phyloP scores from a whole-genome alignment of 2,888 invertebrate genomes.

The Scrobipalpa atriplicella region DNA sequence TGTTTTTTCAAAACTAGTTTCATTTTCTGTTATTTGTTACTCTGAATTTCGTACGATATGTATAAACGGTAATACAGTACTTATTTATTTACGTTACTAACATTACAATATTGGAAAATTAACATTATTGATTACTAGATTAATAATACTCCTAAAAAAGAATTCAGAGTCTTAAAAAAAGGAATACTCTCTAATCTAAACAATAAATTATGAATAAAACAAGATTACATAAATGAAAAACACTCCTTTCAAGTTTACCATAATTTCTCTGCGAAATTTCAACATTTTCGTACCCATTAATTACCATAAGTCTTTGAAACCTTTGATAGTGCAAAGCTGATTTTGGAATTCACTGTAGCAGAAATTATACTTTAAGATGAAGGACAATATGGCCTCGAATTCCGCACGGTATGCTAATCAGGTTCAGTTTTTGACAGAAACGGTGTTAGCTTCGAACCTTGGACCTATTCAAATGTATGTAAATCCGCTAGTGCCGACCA shows the following conservation, averaged over 20 bases:
- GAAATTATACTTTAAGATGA: conserved; percentile 23
- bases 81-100: too few species aligned
- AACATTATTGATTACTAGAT: too few species aligned
- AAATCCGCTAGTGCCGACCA: conserved; percentile 18
- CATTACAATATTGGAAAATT: too few species aligned
- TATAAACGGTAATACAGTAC: too few species aligned
- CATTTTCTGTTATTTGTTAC: too few species aligned
- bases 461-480: conserved; percentile 30
- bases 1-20: too few species aligned
- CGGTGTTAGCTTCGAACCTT: conserved; percentile 2
- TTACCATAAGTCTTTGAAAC: conserved; percentile 4
- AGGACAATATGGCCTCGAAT: conserved; percentile 9
- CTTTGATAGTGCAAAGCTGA: conserved; percentile 1
- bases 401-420: not conserved
- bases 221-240: not conserved
- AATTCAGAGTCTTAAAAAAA: too few species aligned
- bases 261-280: not conserved
- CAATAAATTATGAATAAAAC: too few species aligned
- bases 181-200: too few species aligned
- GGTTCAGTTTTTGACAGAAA: conserved; percentile 22
- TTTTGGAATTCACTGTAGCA: not conserved
- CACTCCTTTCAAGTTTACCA: not conserved
- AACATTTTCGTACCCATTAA: not conserved
- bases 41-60: too few species aligned
- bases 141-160: too few species aligned